Percentiles rank a stretch among this genome's conserved stretches.
Evolutionary conservation across 2,888 invertebrate species (phyloP).

Genomic region (Lymantria dispar): DNA sequence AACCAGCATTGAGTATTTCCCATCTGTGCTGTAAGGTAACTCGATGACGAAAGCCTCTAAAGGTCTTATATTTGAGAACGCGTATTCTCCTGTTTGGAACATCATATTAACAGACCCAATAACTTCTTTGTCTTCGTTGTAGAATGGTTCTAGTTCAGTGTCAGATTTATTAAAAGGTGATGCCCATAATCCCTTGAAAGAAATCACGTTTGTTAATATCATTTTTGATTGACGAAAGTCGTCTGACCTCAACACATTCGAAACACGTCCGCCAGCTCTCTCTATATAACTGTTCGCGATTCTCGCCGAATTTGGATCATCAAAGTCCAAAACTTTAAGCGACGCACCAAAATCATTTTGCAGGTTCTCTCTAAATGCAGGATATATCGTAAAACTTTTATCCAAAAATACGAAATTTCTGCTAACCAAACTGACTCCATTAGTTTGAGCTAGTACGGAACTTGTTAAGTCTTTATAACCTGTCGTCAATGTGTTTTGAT

Average conservation of each 20-base stretch:
- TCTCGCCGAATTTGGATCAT: slow-evolving; percentile 58
- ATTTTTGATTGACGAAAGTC: slow-evolving; percentile 83
- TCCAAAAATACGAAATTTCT: slow-evolving; percentile 71
- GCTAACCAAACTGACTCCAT: slow-evolving; percentile 61
- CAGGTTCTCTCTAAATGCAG: slow-evolving; percentile 45
- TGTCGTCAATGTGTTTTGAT: slow-evolving; percentile 41
- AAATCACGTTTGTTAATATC: slow-evolving; percentile 86
- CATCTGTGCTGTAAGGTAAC: slow-evolving; percentile 85
- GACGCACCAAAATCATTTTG: slow-evolving; percentile 62
- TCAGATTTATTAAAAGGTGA: slow-evolving; percentile 83
- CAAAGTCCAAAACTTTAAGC: slow-evolving; percentile 61
- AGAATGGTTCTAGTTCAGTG: slow-evolving; percentile 82
- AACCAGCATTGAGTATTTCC: slow-evolving; percentile 84
- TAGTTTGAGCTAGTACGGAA: slow-evolving; percentile 50
- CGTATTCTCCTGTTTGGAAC: slow-evolving; percentile 83
- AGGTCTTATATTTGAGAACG: slow-evolving; percentile 78
- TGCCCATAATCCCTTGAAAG: slow-evolving; percentile 88
- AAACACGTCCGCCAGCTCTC: slow-evolving; percentile 61
- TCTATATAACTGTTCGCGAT: slow-evolving; percentile 65
- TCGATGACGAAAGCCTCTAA: slow-evolving; percentile 84
- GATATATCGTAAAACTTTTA: slow-evolving; percentile 53
- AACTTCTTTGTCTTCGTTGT: slow-evolving; percentile 77
- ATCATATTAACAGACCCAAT: slow-evolving; percentile 88
- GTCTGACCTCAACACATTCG: slow-evolving; percentile 69
- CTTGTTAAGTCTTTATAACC: slow-evolving; percentile 58